Evolutionary conservation across 2,113 vertebrate genomes (phyloP), one percentile per base, ranked within the genome.

Genomic region (Petrocephalus zakoni): DNA sequence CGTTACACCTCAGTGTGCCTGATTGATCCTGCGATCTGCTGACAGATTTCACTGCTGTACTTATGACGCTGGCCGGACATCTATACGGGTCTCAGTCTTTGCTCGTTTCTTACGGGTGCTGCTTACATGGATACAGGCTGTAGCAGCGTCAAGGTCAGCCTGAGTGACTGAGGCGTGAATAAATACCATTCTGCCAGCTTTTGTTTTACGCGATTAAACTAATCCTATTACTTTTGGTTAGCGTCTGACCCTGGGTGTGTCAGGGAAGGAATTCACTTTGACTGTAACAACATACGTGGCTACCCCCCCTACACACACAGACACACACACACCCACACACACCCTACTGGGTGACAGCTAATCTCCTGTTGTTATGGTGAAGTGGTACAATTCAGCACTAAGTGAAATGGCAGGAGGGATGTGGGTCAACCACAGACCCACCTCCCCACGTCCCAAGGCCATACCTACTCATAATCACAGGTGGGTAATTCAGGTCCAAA

Each of bases 191-290:
- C 22, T 84, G 82, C 10, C 21, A 51, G 82, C 47, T 75, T 84
- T 84, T 84, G 82, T 51, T 84, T 84, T 51, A 84, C 49, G 49
- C 22, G 82, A 84, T 84, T 84, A 84, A 84, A 84, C 82, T 52
- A 84, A 84, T 84, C 82, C 82, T 84, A 84, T 84, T 84, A 52
- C 82, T 29, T 84, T 84, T n/a, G 82, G 82, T 51, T 84, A 84
- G 82, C 82, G 42, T 84, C 49, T 84, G 22, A 84, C 47, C 82
- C 82, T n/a, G 82, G 82, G 51, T 52, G 82, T 84, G 47, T 52
- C 46, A 84, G 9, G 49, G 46, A 51, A 52, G 22, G 82, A 84
- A 84, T 84, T 49, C 47, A 52, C 49, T 84, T 84, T 22, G 10
- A 22, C 9, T 21, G 82, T 84, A 15, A 49, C 9, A 6, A 11